Conservation (phyloP, 64 coral and sea anemone species). For the Trachythela sp. region DNA sequence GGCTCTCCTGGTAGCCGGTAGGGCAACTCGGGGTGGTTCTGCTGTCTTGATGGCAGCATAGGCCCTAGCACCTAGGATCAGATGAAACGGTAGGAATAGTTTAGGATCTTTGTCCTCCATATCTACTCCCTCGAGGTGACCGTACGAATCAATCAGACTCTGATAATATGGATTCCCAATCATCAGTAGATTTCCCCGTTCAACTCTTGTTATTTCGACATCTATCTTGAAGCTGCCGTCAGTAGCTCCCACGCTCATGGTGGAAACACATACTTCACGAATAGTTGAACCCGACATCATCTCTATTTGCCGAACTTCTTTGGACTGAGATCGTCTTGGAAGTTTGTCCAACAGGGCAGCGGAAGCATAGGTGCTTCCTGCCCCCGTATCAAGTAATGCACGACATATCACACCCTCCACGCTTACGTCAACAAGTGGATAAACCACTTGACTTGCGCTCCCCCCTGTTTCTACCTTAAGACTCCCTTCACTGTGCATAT, state of each 20-base stretch:
- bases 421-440: conserved; percentile 37
- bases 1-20: conserved; percentile 9
- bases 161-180: conserved; percentile 45
- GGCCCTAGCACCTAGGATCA: conserved; percentile 35
- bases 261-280: too few species aligned
- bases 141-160: conserved; percentile 6
- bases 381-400: conserved; percentile 32
- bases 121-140: conserved; percentile 19
- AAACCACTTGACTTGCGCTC: too few species aligned
- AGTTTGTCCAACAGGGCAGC: too few species aligned
- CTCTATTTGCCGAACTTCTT: too few species aligned
- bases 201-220: conserved; percentile 40
- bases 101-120: conserved; percentile 39
- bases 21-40: conserved; percentile 21
- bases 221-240: background rate
- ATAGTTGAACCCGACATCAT: too few species aligned
- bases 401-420: background rate
- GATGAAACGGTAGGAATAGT: conserved; percentile 17
- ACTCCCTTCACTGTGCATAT: too few species aligned
- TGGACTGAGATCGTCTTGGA: too few species aligned
- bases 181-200: conserved; percentile 47
- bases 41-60: conserved; percentile 45
- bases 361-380: conserved; percentile 49
- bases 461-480: too few species aligned
- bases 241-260: too few species aligned